phyloP scores from a whole-genome alignment of 2,797 vertebrate genomes.

The Phalloptychus januarius region DNA sequence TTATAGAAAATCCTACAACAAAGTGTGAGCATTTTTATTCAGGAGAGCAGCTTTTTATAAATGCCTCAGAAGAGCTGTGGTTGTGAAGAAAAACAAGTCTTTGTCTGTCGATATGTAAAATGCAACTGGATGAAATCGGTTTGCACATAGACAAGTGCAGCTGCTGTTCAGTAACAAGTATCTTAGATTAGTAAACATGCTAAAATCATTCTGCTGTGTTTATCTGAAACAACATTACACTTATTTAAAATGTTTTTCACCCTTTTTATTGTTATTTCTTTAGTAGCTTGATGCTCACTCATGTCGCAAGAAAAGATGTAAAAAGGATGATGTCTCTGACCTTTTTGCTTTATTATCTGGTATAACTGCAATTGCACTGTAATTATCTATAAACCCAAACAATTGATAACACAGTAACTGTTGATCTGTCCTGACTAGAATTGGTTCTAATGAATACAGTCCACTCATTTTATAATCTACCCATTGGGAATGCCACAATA shows the following conservation, averaged over 20 bases:
- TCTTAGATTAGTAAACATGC: not conserved
- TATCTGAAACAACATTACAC: not conserved
- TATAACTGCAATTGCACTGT: not conserved
- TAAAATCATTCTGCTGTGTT: not conserved
- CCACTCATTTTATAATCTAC: not conserved
- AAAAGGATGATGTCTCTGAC: not conserved
- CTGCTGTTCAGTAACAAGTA: not conserved
- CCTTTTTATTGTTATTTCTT: not conserved
- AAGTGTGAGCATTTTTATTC: conserved; percentile 1
- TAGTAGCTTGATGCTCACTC: not conserved
- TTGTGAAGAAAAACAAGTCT: not conserved
- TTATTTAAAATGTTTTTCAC: not conserved
- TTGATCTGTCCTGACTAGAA: not conserved
- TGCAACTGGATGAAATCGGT: not conserved
- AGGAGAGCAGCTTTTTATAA: conserved; percentile 7
- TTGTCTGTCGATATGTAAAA: not conserved
- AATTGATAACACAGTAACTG: not conserved
- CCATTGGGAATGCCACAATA: not conserved
- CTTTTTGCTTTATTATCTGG: not conserved
- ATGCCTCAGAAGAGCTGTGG: not conserved
- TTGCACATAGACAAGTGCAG: not conserved
- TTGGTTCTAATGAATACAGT: not conserved
- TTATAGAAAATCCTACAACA: conserved; percentile 39
- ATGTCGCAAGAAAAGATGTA: not conserved
- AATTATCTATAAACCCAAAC: not conserved